A percentile compares a stretch with the other conserved stretches of the same genome.
Conservation (phyloP, 2,888 invertebrate species). For the Phasia obesa region DNA sequence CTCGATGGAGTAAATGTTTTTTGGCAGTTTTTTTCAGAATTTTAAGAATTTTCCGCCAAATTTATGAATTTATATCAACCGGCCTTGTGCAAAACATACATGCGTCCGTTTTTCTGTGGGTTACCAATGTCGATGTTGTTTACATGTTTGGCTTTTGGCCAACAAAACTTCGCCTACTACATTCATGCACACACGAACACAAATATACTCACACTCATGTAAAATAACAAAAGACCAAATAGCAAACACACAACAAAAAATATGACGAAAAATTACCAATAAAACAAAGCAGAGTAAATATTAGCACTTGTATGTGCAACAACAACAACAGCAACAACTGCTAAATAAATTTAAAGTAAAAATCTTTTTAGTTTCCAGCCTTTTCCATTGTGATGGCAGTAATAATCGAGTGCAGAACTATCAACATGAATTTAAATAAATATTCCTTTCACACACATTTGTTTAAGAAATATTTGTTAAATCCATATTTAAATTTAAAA, state of each 20-base stretch:
- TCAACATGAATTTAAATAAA: not conserved
- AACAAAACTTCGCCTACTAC: conserved; percentile 31
- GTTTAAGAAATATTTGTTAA: not conserved
- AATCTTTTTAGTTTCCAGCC: conserved; percentile 1
- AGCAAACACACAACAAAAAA: conserved; percentile 24
- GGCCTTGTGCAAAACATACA: conserved; percentile 51
- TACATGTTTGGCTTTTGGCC: conserved; percentile 64
- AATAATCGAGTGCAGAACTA: conserved; percentile 11
- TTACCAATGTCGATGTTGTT: conserved; percentile 65
- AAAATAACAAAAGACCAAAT: conserved; percentile 44
- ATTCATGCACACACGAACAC: conserved; percentile 1
- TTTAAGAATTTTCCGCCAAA: conserved; percentile 36
- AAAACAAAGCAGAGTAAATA: conserved; percentile 36
- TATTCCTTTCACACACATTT: not conserved
- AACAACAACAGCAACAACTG: not conserved
- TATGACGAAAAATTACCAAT: conserved; percentile 32
- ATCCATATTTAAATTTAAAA: not conserved
- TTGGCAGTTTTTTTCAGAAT: not conserved
- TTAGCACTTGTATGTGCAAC: not conserved
- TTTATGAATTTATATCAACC: conserved; percentile 41
- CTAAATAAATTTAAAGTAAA: not conserved
- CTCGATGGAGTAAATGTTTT: not conserved
- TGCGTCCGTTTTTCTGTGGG: conserved; percentile 47
- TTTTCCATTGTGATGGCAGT: conserved; percentile 10
- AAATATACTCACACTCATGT: not conserved